phyloP scores from a whole-genome alignment of 2,888 invertebrate species.

The Caenorhabditis sulstoni region DNA sequence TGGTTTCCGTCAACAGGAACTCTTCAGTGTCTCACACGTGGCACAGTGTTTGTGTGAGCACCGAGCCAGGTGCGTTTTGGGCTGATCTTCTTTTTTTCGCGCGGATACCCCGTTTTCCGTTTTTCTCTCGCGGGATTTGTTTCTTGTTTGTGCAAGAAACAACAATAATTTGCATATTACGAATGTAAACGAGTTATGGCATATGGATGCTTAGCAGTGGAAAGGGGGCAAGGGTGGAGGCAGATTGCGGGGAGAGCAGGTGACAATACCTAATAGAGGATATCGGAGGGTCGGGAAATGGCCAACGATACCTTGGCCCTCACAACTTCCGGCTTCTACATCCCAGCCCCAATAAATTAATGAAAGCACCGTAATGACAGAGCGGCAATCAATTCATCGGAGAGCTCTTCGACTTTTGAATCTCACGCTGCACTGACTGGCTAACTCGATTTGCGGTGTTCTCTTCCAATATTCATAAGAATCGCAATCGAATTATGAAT shows the following conservation, averaged over 20 bases:
- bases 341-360: slow-evolving; percentile 13
- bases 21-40: slow-evolving; percentile 71
- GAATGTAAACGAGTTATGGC: slow-evolving; percentile 50
- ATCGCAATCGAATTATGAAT: slow-evolving; percentile 49
- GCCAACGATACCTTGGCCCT: slow-evolving; percentile 33
- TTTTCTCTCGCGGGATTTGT: slow-evolving; percentile 32
- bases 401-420: slow-evolving; percentile 32
- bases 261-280: slow-evolving; percentile 46
- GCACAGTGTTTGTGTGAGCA: slow-evolving; percentile 75
- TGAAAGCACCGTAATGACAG: slow-evolving; percentile 28
- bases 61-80: slow-evolving; percentile 72
- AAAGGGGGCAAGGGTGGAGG: slow-evolving; percentile 2
- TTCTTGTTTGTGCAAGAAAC: slow-evolving; percentile 52
- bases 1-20: slow-evolving; percentile 71
- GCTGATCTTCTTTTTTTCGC: slow-evolving; percentile 1
- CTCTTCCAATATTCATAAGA: slow-evolving; percentile 43
- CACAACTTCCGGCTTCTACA: slow-evolving; percentile 53
- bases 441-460: slow-evolving; percentile 49
- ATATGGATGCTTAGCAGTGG: slow-evolving; percentile 33
- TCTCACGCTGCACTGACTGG: slow-evolving; percentile 42
- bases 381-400: slow-evolving; percentile 30
- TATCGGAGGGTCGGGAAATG: not conserved
- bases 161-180: slow-evolving; percentile 61
- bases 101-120: not conserved
- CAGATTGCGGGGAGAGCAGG: slow-evolving; percentile 39